Percentiles rank a stretch among this genome's conserved stretches.
Conservation (phyloP, 2,888 invertebrate genomes). For the Lissocephala sabroskyi region DNA sequence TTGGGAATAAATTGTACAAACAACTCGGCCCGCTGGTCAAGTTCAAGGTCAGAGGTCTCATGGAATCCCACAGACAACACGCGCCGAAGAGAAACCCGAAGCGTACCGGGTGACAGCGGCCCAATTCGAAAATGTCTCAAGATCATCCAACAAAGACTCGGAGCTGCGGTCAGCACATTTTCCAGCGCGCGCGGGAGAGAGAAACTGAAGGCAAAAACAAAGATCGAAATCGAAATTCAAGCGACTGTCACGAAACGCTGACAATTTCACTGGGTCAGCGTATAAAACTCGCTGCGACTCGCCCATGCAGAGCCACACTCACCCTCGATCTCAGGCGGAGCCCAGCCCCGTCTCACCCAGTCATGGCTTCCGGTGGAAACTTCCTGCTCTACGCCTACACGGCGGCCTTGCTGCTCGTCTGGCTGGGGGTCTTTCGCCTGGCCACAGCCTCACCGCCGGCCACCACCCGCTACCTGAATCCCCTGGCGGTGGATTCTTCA, state of each 20-base stretch:
- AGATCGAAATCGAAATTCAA: constrained; percentile 47
- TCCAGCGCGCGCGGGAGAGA: no score
- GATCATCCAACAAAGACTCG: constrained; percentile 33
- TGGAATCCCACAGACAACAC: constrained; percentile 22
- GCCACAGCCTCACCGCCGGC: constrained; percentile 3
- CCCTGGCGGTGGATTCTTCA: constrained; percentile 55
- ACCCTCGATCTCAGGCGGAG: constrained; percentile 20
- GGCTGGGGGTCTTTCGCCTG: constrained; percentile 23
- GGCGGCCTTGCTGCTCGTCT: constrained; percentile 18
- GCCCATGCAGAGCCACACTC: constrained; percentile 27
- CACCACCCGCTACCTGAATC: constrained; percentile 26
- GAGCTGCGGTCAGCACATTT: constrained; percentile 50
- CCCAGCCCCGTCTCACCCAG: constrained; percentile 13
- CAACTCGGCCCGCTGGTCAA: constrained; percentile 24
- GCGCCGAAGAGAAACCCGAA: background rate
- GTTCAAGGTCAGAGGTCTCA: constrained; percentile 48
- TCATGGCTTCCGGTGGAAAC: constrained; percentile 18
- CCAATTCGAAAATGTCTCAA: constrained; percentile 55
- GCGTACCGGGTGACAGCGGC: constrained; percentile 11
- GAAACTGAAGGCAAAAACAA: constrained; percentile 28
- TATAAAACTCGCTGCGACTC: constrained; percentile 34
- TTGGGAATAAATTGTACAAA: constrained; percentile 38
- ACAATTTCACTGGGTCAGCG: constrained; percentile 53
- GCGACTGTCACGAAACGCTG: constrained; percentile 55
- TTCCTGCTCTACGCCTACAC: background rate